Evolutionary conservation across 2,113 vertebrate species (phyloP), one percentile per base, ranked within the genome.

Genomic region (Herpetotheres cachinnans): DNA sequence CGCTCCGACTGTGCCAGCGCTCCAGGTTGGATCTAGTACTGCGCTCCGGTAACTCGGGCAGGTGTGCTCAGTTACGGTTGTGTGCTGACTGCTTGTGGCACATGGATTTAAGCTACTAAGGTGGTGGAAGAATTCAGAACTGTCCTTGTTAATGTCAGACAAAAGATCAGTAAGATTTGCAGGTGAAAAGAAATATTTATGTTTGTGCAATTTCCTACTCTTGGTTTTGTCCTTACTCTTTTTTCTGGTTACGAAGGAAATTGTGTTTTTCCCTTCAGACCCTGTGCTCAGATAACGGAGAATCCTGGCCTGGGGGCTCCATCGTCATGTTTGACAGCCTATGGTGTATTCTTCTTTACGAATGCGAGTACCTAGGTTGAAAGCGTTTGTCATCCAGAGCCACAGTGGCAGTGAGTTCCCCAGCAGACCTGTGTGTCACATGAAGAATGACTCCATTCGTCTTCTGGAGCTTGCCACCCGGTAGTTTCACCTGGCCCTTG

Each of bases 371-470:
- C 18, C 11, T 13, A 9, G 0, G 1, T 5, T 13, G 49, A 32
- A 13, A 4, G 21, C 8, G 3, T 65, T 50, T 71, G 42, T 63
- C 42, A 42, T 7, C 49, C 56, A 13, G 32, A 50, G 47, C 40
- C 55, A 34, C 40, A 7, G 19, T 4, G 34, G 46, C 71, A 61
- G 27, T 25, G 11, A 4, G 40, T 20, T 77, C 19, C 34, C 16
- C 22, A 27, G 63, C 15, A 62, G 71, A 47, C 47, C 40, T 3
- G 5, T 2, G 8, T 18, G 47, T 38, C 0, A 0, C 27, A 18
- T 38, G 69, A 46, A 42, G 38, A 78, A 18, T 15, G 17, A 55
- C 70, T 32, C 52, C 6, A 1, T 49, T 18, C 26, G 21, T 1
- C 44, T 50, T 67, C 18, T 21, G 24, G 49, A 65, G 42, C 30